A percentile compares a stretch with the other conserved stretches of the same genome.
Conservation (phyloP, 2,113 vertebrate species). For the Mustelus asterias region DNA sequence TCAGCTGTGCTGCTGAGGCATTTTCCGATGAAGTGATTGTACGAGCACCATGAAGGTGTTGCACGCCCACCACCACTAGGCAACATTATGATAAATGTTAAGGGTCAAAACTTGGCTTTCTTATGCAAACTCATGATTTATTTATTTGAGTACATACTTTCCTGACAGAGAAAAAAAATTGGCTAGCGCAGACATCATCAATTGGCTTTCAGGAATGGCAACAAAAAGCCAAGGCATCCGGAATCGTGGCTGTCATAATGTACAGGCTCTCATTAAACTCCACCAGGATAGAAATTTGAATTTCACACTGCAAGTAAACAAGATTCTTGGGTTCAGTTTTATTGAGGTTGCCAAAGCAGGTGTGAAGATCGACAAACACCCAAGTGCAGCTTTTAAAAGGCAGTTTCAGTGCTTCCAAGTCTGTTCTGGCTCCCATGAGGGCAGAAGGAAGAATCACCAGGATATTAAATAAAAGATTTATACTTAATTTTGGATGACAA, state of each 20-base stretch:
- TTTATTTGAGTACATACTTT: background rate
- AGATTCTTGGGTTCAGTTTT: background rate
- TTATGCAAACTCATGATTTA: background rate
- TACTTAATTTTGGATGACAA: background rate
- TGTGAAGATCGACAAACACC: background rate
- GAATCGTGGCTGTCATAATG: background rate
- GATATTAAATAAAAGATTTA: background rate
- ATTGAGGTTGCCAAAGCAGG: background rate
- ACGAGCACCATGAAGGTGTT: background rate
- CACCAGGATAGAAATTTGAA: background rate
- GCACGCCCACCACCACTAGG: background rate
- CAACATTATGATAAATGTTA: background rate
- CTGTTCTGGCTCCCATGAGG: background rate
- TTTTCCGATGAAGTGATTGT: background rate
- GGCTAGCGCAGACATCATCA: background rate
- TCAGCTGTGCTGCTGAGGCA: background rate
- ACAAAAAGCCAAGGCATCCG: background rate
- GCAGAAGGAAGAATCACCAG: background rate
- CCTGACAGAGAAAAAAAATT: background rate
- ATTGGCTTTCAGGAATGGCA: background rate
- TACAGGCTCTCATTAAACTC: background rate
- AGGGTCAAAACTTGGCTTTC: background rate
- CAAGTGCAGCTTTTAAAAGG: background rate
- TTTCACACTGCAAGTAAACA: background rate
- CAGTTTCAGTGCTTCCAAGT: background rate